A percentile compares a stretch with the other conserved stretches of the same genome.
These are phyloP conservation scores for Thunnus maccoyii DNA, from an alignment of 2,113 vertebrate species.

Conservation along the genomic window DNA sequence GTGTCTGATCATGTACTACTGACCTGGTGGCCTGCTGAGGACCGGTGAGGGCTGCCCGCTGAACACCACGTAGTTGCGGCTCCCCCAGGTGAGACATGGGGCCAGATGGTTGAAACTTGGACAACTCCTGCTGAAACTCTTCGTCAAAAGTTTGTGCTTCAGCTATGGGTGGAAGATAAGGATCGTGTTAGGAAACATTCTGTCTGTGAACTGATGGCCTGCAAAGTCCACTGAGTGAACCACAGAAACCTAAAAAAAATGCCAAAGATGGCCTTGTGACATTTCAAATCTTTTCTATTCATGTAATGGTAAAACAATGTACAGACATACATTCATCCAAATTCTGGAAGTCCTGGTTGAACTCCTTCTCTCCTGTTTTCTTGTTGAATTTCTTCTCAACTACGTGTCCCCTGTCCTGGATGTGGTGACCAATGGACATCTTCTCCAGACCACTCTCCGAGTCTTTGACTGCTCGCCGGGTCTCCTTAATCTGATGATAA, in stretches of 20 bases:
- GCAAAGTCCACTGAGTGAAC: not conserved
- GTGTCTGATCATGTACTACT: slow-evolving; percentile 36
- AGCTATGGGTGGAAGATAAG: slow-evolving; percentile 77
- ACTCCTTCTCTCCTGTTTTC: slow-evolving; percentile 92
- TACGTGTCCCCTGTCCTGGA: slow-evolving; percentile 91
- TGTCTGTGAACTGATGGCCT: not conserved
- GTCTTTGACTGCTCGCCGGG: slow-evolving; percentile 89
- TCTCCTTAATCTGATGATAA: slow-evolving; percentile 90
- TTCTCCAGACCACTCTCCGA: slow-evolving; percentile 93
- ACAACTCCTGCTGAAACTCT: slow-evolving; percentile 91
- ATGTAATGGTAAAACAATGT: too few relatives aligned
- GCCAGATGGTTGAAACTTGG: slow-evolving; percentile 82
- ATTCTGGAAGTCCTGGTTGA: slow-evolving; percentile 96
- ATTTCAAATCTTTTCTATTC: too few relatives aligned
- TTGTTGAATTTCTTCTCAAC: slow-evolving; percentile 90
- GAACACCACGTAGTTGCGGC: slow-evolving; percentile 63
- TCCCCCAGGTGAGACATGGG: slow-evolving; percentile 73
- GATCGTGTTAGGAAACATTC: slow-evolving; percentile 21
- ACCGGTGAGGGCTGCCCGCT: slow-evolving; percentile 71
- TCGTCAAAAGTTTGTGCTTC: slow-evolving; percentile 91
- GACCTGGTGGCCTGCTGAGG: slow-evolving; percentile 83
- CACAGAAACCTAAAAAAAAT: too few relatives aligned
- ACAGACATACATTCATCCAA: slow-evolving; percentile 90
- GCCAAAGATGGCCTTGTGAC: too few relatives aligned
- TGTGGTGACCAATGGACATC: slow-evolving; percentile 95